Evolutionary conservation across 2,888 invertebrate species (phyloP).

Genomic region (Stenolophus ochropezus): DNA sequence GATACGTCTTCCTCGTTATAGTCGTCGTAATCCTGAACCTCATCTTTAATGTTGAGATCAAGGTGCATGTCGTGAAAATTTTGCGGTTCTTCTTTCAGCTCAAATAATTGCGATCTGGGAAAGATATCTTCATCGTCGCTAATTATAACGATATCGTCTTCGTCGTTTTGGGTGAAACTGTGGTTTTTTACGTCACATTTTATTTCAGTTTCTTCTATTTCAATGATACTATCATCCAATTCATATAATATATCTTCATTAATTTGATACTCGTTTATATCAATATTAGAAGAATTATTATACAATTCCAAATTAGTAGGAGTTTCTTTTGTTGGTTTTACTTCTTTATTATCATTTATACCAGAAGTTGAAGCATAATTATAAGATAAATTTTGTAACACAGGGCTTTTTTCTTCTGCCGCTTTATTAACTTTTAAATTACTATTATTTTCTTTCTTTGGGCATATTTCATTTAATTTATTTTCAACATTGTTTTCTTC

Average conservation of each 20-base stretch:
- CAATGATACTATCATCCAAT: conserved; percentile 60
- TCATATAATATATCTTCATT: conserved; percentile 32
- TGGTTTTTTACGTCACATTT: conserved; percentile 74
- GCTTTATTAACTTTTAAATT: neutral
- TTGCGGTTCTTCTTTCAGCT: conserved; percentile 58
- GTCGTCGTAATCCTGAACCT: conserved; percentile 18
- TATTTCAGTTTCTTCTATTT: conserved; percentile 70
- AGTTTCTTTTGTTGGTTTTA: neutral
- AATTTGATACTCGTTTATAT: conserved; percentile 7
- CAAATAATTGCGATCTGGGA: conserved; percentile 75
- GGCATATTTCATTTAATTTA: too few species aligned
- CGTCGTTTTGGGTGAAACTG: conserved; percentile 71
- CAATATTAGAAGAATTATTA: neutral
- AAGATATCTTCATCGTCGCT: conserved; percentile 76
- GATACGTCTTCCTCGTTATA: conserved; percentile 24
- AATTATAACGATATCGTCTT: conserved; percentile 71
- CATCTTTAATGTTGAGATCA: conserved; percentile 67
- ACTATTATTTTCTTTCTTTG: too few species aligned
- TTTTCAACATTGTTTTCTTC: too few species aligned
- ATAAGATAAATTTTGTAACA: too few species aligned
- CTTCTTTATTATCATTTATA: neutral
- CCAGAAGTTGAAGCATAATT: neutral
- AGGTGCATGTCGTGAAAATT: conserved; percentile 63
- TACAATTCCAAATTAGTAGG: conserved; percentile 8
- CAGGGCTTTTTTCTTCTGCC: conserved; percentile 11